phyloP scores from a whole-genome alignment of 2,797 vertebrate genomes.

The Bovichtus diacanthus region DNA sequence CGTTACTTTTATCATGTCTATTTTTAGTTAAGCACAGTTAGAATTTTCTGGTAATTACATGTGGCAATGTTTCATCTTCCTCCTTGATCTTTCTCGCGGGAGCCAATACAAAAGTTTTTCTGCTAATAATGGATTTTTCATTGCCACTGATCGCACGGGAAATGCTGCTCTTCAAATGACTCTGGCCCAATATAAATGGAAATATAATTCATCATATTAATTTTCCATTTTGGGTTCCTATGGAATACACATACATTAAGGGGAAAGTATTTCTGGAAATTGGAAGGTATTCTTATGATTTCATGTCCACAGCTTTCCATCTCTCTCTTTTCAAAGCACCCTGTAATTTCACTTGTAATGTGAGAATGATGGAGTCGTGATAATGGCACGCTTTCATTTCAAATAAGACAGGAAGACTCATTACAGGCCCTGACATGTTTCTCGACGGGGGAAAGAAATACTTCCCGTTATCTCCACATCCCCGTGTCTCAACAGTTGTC shows the following conservation, averaged over 20 bases:
- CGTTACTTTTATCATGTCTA: constrained; percentile 56
- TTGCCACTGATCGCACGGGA: constrained; percentile 20
- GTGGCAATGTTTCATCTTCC: constrained; percentile 58
- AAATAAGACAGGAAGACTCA: constrained; percentile 69
- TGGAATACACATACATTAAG: constrained; percentile 29
- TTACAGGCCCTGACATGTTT: constrained; percentile 68
- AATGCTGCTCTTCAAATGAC: constrained; percentile 33
- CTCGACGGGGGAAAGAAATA: constrained; percentile 54
- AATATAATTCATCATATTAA: constrained; percentile 53
- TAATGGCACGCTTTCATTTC: constrained; percentile 76
- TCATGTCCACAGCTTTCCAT: constrained; percentile 38
- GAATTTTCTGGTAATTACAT: constrained; percentile 70
- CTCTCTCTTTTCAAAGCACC: constrained; percentile 26
- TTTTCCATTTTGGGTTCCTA: constrained; percentile 33
- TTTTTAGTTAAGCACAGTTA: constrained; percentile 61
- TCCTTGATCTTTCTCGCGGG: constrained; percentile 40
- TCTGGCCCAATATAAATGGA: constrained; percentile 49
- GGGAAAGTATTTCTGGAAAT: constrained; percentile 62
- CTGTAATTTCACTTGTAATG: constrained; percentile 76
- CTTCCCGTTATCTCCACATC: constrained; percentile 60
- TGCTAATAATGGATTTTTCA: constrained; percentile 60
- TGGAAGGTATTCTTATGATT: constrained; percentile 60
- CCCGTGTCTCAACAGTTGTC: constrained; percentile 67
- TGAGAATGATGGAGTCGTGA: constrained; percentile 72
- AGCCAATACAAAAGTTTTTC: constrained; percentile 62